phyloP scores from a whole-genome alignment of 2,797 vertebrate genomes.

The Propithecus deckenii region DNA sequence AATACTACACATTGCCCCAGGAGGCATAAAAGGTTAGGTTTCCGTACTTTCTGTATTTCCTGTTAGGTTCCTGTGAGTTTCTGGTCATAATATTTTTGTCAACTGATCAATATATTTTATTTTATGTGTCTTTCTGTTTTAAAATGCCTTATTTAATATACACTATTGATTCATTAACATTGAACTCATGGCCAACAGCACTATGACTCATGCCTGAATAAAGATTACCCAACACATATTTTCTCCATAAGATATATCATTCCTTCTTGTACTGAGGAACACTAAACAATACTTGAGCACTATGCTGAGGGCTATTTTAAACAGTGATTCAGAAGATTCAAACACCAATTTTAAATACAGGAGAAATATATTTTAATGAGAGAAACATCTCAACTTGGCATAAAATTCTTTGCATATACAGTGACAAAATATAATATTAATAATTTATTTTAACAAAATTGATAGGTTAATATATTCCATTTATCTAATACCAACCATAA shows the following conservation, averaged over 20 bases:
- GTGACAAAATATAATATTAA: not conserved
- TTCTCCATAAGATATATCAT: not conserved
- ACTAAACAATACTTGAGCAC: not conserved
- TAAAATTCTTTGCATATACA: not conserved
- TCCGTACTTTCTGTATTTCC: not conserved
- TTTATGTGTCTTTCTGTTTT: not conserved
- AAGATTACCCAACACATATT: not conserved
- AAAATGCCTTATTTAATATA: not conserved
- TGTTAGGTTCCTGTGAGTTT: not conserved
- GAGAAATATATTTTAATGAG: not conserved
- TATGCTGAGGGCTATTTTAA: not conserved
- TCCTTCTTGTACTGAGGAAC: not conserved
- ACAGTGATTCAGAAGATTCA: not conserved
- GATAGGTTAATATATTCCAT: not conserved
- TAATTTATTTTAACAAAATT: not conserved
- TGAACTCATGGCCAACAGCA: not conserved
- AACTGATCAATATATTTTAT: not conserved
- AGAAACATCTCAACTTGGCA: not conserved
- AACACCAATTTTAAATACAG: constrained; percentile 6
- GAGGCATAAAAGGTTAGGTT: not conserved
- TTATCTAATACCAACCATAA: constrained; percentile 44
- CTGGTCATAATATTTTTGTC: not conserved
- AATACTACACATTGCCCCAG: not conserved
- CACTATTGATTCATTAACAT: not conserved
- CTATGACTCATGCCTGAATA: not conserved